These are phyloP conservation scores for Geopemphigus sp. DNA, from an alignment of 1,140 invertebrate genomes.

Conservation along the genomic window DNA sequence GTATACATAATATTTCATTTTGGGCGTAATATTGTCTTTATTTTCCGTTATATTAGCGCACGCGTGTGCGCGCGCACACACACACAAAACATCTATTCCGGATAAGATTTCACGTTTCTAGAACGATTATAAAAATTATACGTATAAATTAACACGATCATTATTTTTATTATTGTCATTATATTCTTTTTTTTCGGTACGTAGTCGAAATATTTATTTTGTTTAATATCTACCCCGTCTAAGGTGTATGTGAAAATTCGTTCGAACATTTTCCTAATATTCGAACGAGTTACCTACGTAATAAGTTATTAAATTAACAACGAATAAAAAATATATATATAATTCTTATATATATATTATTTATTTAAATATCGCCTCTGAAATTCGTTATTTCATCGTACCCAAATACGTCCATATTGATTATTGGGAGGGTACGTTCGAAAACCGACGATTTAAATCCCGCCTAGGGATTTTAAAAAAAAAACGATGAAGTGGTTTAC, in stretches of 20 bases:
- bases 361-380: conserved; percentile 20
- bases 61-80: too few relatives aligned
- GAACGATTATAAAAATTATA: conserved; percentile 5
- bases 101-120: not conserved
- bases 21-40: not conserved
- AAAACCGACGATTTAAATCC: too few relatives aligned
- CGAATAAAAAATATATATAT: conserved; percentile 7
- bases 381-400: too few relatives aligned
- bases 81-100: not conserved
- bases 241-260: conserved; percentile 4
- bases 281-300: not conserved
- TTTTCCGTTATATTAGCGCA: not conserved
- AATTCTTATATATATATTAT: conserved; percentile 10
- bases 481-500: too few relatives aligned
- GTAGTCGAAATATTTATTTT: conserved; percentile 49
- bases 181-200: conserved; percentile 33
- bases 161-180: conserved; percentile 31
- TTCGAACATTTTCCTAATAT: conserved; percentile 12
- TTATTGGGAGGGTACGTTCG: too few relatives aligned
- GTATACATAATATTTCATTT: not conserved
- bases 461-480: too few relatives aligned
- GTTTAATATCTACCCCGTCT: conserved; percentile 25
- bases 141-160: conserved; percentile 46
- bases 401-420: too few relatives aligned
- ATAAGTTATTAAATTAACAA: conserved; percentile 44